Conservation (phyloP, 2,113 vertebrate species). For the Tetrao urogallus region DNA sequence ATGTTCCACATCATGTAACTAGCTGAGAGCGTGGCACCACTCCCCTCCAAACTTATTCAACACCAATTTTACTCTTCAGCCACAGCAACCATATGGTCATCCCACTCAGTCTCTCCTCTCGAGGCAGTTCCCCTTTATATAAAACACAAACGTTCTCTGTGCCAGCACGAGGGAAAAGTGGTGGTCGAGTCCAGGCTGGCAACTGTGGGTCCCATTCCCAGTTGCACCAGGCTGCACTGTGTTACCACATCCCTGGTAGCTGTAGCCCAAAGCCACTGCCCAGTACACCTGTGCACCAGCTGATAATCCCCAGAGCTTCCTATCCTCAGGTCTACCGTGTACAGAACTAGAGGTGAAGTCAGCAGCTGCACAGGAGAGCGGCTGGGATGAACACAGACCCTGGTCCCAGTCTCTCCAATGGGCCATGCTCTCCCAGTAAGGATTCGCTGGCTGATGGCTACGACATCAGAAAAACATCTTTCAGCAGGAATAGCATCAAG, state of each 20-base stretch:
- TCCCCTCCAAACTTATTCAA: neutral
- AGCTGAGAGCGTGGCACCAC: neutral
- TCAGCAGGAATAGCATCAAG: neutral
- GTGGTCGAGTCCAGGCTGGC: rapidly evolving
- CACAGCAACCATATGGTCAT: rapidly evolving
- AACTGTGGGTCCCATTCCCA: neutral
- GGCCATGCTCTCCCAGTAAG: neutral
- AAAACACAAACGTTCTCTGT: rapidly evolving
- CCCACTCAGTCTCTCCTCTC: neutral
- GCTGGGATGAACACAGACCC: rapidly evolving
- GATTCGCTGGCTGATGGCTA: neutral
- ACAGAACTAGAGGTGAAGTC: neutral
- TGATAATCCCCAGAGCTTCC: neutral
- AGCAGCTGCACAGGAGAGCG: neutral
- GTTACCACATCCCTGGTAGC: neutral
- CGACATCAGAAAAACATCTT: neutral
- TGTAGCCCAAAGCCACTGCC: neutral
- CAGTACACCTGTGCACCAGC: neutral
- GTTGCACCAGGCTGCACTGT: neutral
- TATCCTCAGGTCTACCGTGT: rapidly evolving
- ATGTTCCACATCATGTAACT: neutral
- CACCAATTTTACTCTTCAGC: neutral
- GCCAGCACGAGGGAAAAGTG: neutral
- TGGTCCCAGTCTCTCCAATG: neutral
- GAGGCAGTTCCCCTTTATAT: neutral